Evolutionary conservation across 2,797 vertebrate genomes (phyloP).

Genomic region (Onychomys torridus): DNA sequence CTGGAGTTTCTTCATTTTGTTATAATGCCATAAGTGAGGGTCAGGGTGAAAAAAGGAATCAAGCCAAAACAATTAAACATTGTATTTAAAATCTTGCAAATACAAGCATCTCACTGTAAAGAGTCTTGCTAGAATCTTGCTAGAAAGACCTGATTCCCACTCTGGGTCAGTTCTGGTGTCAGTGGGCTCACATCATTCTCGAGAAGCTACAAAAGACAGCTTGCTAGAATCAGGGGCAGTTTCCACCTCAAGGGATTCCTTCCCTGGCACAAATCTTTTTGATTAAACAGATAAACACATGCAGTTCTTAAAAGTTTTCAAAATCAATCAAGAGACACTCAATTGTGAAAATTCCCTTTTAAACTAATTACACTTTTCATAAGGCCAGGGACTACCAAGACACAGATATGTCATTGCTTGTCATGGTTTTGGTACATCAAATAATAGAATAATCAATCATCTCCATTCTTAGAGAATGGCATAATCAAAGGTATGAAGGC

Average conservation of each 20-base stretch:
- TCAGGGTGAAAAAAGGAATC: not conserved
- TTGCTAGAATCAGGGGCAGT: constrained; percentile 33
- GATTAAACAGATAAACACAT: constrained; percentile 60
- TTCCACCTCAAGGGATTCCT: constrained; percentile 70
- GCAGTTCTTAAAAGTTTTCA: constrained; percentile 80
- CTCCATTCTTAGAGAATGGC: constrained; percentile 83
- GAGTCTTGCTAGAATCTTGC: constrained; percentile 24
- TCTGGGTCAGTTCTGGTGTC: constrained; percentile 49
- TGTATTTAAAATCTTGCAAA: constrained; percentile 75
- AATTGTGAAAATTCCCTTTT: constrained; percentile 82
- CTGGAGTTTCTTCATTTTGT: constrained; percentile 81
- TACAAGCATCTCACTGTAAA: constrained; percentile 62
- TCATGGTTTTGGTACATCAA: constrained; percentile 85
- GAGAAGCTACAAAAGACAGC: constrained; percentile 49
- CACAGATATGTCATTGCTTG: constrained; percentile 86
- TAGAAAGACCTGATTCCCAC: constrained; percentile 15
- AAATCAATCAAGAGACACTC: constrained; percentile 70
- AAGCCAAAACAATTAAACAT: constrained; percentile 78
- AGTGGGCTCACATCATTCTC: constrained; percentile 57
- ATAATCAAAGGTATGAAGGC: constrained; percentile 86
- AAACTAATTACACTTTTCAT: constrained; percentile 83
- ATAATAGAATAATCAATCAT: constrained; percentile 88
- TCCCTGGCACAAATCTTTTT: constrained; percentile 67
- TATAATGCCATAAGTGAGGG: not conserved
- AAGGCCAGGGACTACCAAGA: constrained; percentile 81